Conservation (phyloP, 2,113 vertebrate species). For the Poecilia latipinna region DNA sequence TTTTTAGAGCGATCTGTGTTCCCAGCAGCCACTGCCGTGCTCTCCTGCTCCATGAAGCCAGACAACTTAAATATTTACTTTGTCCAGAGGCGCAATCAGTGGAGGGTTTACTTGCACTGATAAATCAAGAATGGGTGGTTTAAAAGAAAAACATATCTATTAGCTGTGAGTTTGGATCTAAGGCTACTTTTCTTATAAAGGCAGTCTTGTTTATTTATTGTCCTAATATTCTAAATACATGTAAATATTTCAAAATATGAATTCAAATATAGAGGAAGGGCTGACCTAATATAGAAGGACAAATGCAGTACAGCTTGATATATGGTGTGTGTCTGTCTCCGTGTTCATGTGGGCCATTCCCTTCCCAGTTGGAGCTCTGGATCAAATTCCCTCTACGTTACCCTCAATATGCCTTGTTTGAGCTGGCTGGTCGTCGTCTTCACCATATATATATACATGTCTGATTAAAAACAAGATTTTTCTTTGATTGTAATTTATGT, state of each 20-base stretch:
- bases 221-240: not conserved
- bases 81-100: constrained; percentile 30
- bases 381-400: constrained; percentile 54
- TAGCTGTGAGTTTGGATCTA: not conserved
- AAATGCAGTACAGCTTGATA: constrained; percentile 59
- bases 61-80: constrained; percentile 41
- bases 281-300: constrained; percentile 56
- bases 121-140: not conserved
- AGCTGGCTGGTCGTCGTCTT: constrained; percentile 6
- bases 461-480: not conserved
- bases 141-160: not conserved
- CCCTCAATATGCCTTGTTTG: constrained; percentile 43
- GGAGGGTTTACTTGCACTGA: not conserved
- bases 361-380: constrained; percentile 54
- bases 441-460: too few species aligned
- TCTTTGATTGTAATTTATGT: not conserved
- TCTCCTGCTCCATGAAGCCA: constrained; percentile 29
- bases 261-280: constrained; percentile 19
- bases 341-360: constrained; percentile 64
- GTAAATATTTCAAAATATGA: constrained; percentile 16
- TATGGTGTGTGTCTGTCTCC: constrained; percentile 46
- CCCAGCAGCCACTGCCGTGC: constrained; percentile 26
- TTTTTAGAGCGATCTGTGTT: constrained; percentile 44
- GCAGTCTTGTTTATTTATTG: constrained; percentile 5
- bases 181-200: not conserved